Base-by-base conservation (phyloP, 2,113 vertebrate genomes). In the Gambusia holbrooki region DNA sequence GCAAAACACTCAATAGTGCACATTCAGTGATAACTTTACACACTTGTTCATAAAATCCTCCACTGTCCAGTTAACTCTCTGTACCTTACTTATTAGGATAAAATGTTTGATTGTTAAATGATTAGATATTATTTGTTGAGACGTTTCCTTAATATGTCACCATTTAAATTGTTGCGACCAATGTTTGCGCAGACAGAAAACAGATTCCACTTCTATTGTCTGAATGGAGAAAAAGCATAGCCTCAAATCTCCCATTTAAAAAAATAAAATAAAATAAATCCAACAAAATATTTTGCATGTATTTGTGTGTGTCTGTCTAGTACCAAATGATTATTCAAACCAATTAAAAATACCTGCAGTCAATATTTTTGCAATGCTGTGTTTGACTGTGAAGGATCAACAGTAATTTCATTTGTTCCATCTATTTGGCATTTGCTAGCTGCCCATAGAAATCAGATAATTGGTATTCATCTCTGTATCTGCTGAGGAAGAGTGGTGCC, bases 201-300 rank as follows among this genome's bases (percentile, higher is more conserved):
- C 67, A 79, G 80, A 81, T 72, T 88, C 71, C 22, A 19, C 22
- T 22, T 7, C 25, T 84, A 84, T 76, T 81, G 81, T 81, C 3
- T 82, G 37, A 88, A 87, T 67, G 71, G 51, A 69, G 71, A 69
- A 65, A 81, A 77, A 86, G 40, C 62, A 75, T 54, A 80, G 68
- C 82, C 71, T 74, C 14, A 66, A 82, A 84, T 82, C 79, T 84
- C 88, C 77, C 33, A 35, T 35, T 35, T 33, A 32, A 32, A 5
- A 32, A 32, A 5, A 32, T 17, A 9, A 35, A 33, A 33, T 27
- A 27, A 1, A 33, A n/a, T n/a, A 33, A 33, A 51, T 22, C 6
- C 6, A 51, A 51, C 6, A 22, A 51, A 51, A 7, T n/a, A 58
- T 58, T 58, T 5, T 45, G 42, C 4, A 17, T 45, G 3, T 15